Evolutionary conservation across 2,113 vertebrate species (phyloP).

Genomic region (Oceanodroma tethys): DNA sequence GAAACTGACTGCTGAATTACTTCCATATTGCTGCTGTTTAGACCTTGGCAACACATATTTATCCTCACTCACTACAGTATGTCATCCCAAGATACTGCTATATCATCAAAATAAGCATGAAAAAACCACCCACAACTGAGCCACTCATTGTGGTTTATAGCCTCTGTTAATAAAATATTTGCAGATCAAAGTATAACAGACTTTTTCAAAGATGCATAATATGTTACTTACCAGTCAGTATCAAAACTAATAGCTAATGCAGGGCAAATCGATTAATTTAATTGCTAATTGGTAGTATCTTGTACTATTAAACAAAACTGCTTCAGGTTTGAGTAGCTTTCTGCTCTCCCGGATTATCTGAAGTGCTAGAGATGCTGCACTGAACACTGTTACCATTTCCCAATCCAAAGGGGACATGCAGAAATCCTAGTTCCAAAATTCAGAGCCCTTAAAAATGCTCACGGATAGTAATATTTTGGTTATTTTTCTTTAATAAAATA

Average conservation of each 20-base stretch:
- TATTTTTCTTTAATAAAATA: not conserved
- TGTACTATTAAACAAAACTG: not conserved
- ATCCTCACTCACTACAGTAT: constrained; percentile 72
- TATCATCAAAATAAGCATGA: constrained; percentile 60
- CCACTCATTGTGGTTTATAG: constrained; percentile 27
- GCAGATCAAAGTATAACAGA: constrained; percentile 39
- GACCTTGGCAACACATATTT: constrained; percentile 77
- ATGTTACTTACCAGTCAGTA: not conserved
- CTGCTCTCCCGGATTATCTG: not conserved
- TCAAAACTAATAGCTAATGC: not conserved
- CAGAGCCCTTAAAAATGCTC: not conserved
- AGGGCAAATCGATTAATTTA: not conserved
- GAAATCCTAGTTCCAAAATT: not conserved
- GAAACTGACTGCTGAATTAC: constrained; percentile 88
- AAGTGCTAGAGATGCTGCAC: not conserved
- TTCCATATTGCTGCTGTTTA: constrained; percentile 83
- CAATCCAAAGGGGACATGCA: not conserved
- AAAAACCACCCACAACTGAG: constrained; percentile 46
- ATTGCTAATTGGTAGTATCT: not conserved
- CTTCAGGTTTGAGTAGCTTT: not conserved
- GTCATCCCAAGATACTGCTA: constrained; percentile 55
- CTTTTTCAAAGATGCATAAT: not conserved
- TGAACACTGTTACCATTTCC: not conserved
- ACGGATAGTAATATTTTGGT: not conserved
- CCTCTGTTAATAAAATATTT: constrained; percentile 53